These are phyloP conservation scores for Amphipoea lucens DNA, from an alignment of 2,888 invertebrate species.

Conservation along the genomic window DNA sequence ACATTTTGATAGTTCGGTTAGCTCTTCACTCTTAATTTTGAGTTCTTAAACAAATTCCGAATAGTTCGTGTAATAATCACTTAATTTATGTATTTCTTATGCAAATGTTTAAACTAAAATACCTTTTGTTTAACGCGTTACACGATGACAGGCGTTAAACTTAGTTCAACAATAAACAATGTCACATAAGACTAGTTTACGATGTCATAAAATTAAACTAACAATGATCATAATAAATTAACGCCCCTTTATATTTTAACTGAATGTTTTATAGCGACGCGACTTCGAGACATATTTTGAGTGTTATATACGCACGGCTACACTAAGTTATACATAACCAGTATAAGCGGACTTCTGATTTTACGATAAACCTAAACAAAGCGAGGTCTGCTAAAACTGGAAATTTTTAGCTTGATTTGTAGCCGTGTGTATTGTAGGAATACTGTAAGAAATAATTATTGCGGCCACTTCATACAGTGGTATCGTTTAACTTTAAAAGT, in stretches of 20 bases:
- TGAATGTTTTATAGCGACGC: not conserved
- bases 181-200: constrained; percentile 33
- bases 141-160: constrained; percentile 17
- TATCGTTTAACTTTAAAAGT: too few relatives aligned
- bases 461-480: too few relatives aligned
- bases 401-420: too few relatives aligned
- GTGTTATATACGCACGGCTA: too few relatives aligned
- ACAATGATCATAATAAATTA: constrained; percentile 8
- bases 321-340: too few relatives aligned
- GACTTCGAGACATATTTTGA: not conserved
- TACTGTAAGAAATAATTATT: too few relatives aligned
- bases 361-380: too few relatives aligned
- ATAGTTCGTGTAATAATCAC: not conserved
- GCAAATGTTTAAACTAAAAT: constrained; percentile 8
- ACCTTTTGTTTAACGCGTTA: constrained; percentile 18
- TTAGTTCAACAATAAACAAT: constrained; percentile 30
- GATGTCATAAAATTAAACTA: constrained; percentile 35
- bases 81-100: constrained; percentile 7
- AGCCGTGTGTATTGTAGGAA: too few relatives aligned
- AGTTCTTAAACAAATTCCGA: not conserved
- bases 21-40: not conserved
- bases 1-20: not conserved
- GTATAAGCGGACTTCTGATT: too few relatives aligned
- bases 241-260: constrained; percentile 1
- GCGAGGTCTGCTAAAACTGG: too few relatives aligned